Base-by-base conservation (phyloP, 2,113 vertebrate genomes). In the Scomber scombrus region DNA sequence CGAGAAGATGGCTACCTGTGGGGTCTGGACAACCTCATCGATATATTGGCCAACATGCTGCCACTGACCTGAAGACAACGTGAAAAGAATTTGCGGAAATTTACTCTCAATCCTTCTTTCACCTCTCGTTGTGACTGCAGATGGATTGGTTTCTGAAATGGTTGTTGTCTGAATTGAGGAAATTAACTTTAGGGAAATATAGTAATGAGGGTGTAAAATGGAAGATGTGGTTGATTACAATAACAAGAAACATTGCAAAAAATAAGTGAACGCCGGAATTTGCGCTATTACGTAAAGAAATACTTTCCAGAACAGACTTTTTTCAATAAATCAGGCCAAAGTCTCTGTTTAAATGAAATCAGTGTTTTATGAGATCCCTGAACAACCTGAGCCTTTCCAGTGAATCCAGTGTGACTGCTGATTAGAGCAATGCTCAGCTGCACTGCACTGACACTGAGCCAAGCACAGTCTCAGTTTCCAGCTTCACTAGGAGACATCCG, bases 11-110 rank as follows among this genome's bases (percentile, higher is more conserved):
- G 96, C 57, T 97, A 97, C 85, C 93, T 97, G 31, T 96, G 96
- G 96, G 96, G 96, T 66, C 89, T 97, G 85, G 96, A 97, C 93
- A 96, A 97, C 87, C 91, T 97, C 85, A 95, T 96, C 5, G 60
- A 68, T 26, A 92, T 96, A 64, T 86, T 97, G 55, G 88, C 81
- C 65, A 88, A 82, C 43, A 93, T 96, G 89, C 82, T 94, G 45
- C 79, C 80, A 5, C 54, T 70, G 62, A 81, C 66, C 43, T 82
- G 60, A 88, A 51, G 1, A 7, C 29, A 16, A 46, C 29, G 40
- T 10, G 21, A 14, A 50, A 26, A 29, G 23, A 3, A 26, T 18
- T 15, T 49, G 62, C 54, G 57, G 75, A 63, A 56, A 73, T 70
- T 7, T 15, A 34, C 34, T 80, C 54, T 23, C 23, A 66, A 26